Evolutionary conservation across 2,888 invertebrate genomes (phyloP), one percentile per base, ranked within the genome.

Genomic region (Hypolimnas misippus): DNA sequence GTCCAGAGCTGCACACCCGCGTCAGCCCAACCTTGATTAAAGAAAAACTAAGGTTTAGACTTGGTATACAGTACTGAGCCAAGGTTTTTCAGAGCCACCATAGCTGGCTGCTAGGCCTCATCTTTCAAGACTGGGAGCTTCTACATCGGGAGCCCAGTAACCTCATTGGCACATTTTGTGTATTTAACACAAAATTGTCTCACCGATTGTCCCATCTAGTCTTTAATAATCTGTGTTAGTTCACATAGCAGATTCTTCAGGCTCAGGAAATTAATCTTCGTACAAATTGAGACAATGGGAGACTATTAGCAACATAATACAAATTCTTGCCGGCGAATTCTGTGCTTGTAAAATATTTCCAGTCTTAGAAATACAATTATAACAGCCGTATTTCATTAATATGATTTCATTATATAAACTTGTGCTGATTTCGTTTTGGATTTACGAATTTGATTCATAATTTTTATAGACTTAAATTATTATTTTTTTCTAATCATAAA

Each of bases 191-290:
- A n/a, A n/a, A n/a, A n/a, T n/a, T n/a, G n/a, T n/a, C n/a, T 42
- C 7, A n/a, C n/a, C n/a, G 1, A 25, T 25, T 14, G 25, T 46
- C 66, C 44, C 50, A 42, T 68, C 66, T 52, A 68, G 64, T 50
- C 10, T 49, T 21, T 68, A 66, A 17, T 21, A 3, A 21, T 53
- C 25, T 55, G 8, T 60, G 67, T 31, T 25, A n/a, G 69, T 69
- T 70, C 69, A 68, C 73, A 74, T 70, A 59, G 66, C 66, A 75
- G 83, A 81, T 83, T 81, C 80, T 77, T 79, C 70, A 76, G 83
- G 84, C 81, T 82, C 76, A 79, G 80, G 78, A 83, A 87, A 88
- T 88, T 87, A 88, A 88, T 87, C 87, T 86, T 85, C 82, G 79
- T 78, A 81, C 82, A 81, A 82, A 86, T 83, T 82, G 82, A 84